Evolutionary conservation across 2,888 invertebrate species (phyloP).

Genomic region (Beris morrisii): DNA sequence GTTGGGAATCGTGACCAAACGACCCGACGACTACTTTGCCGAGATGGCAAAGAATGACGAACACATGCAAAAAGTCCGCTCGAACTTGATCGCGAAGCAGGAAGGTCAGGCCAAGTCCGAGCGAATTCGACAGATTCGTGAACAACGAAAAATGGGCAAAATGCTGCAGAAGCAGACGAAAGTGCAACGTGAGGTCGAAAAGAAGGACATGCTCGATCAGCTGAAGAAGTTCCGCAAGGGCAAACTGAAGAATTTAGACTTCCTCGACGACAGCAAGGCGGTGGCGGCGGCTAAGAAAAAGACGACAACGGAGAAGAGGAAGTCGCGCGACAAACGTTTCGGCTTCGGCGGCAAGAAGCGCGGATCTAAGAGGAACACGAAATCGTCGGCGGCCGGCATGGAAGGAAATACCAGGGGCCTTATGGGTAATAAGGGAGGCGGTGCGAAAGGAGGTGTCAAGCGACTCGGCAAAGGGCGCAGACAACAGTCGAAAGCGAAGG

Average conservation of each 20-base stretch:
- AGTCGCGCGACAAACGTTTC: constrained; percentile 80
- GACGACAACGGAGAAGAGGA: constrained; percentile 59
- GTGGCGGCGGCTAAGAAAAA: constrained; percentile 50
- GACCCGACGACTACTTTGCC: constrained; percentile 96
- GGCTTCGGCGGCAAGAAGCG: constrained; percentile 96
- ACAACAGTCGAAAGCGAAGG: constrained; percentile 48
- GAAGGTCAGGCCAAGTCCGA: constrained; percentile 84
- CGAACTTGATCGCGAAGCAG: constrained; percentile 81
- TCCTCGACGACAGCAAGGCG: constrained; percentile 69
- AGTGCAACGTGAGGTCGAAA: constrained; percentile 84
- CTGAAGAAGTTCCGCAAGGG: constrained; percentile 92
- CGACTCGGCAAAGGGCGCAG: constrained; percentile 62
- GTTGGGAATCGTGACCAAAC: constrained; percentile 73
- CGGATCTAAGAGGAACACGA: constrained; percentile 84
- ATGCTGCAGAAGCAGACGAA: constrained; percentile 82
- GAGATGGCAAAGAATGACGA: constrained; percentile 98
- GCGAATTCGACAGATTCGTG: constrained; percentile 84
- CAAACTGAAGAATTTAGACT: constrained; percentile 75
- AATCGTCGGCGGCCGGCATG: constrained; percentile 63
- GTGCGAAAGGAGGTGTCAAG: constrained; percentile 44
- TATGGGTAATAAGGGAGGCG: constrained; percentile 5
- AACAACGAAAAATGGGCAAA: constrained; percentile 91
- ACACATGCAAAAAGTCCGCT: constrained; percentile 95
- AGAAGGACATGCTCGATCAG: constrained; percentile 87
- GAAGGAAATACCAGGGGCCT: constrained; percentile 40